phyloP scores from a whole-genome alignment of 2,113 vertebrate genomes.

The Aleadryas rufinucha region DNA sequence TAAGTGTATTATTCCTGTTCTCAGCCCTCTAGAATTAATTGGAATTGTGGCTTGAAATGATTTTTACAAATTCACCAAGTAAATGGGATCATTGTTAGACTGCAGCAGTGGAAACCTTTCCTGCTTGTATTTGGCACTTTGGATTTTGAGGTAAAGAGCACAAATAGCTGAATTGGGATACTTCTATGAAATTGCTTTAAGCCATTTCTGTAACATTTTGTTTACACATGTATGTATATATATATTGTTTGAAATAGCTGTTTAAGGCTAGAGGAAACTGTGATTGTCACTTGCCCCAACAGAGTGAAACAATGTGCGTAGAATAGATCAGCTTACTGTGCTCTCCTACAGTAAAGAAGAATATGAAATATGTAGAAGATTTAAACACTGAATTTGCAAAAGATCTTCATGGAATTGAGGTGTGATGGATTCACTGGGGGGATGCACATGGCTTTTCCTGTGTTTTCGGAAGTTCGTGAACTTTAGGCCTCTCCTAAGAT shows the following conservation, averaged over 20 bases:
- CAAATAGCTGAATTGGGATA: background rate
- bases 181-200: background rate
- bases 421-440: background rate
- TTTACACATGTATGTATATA: background rate
- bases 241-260: background rate
- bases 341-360: background rate
- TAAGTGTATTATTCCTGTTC: conserved; percentile 41
- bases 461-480: background rate
- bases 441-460: background rate
- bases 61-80: conserved; percentile 53
- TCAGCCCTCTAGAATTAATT: conserved; percentile 45
- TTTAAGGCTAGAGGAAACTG: background rate
- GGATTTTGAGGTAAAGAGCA: conserved; percentile 15
- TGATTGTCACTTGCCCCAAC: background rate
- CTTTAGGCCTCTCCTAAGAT: background rate
- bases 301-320: background rate
- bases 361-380: background rate
- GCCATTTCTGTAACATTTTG: background rate
- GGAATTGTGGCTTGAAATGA: conserved; percentile 54
- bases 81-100: conserved; percentile 23
- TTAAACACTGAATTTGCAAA: conserved; percentile 1
- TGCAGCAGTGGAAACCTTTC: conserved; percentile 1
- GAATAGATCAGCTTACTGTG: background rate
- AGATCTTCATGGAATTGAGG: background rate
- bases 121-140: conserved; percentile 13